These are phyloP conservation scores for Acanthisitta chloris DNA, from an alignment of 2,113 vertebrate species.

Conservation along the genomic window DNA sequence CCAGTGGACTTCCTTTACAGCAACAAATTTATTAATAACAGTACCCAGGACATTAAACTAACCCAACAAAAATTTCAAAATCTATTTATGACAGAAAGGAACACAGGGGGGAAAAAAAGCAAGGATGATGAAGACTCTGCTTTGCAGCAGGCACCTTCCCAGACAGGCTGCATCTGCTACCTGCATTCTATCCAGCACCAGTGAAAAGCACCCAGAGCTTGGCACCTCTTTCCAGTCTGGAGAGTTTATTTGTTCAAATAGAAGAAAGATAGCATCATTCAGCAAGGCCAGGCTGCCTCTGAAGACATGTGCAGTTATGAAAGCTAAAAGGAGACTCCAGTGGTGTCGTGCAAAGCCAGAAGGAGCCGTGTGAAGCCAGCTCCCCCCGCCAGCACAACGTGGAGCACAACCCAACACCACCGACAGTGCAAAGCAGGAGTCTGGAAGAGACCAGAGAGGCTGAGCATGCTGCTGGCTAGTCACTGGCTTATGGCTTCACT, in stretches of 20 bases:
- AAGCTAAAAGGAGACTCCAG: neutral
- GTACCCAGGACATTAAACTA: neutral
- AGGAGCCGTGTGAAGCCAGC: neutral
- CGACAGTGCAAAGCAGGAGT: neutral
- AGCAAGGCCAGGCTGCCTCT: rapidly evolving
- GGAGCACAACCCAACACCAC: neutral
- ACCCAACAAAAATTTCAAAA: neutral
- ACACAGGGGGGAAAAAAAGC: neutral
- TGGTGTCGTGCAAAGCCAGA: neutral
- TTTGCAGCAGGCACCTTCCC: rapidly evolving
- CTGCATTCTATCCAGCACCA: neutral
- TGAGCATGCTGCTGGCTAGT: neutral
- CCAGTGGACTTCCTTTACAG: neutral
- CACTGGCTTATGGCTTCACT: neutral
- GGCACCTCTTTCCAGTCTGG: neutral
- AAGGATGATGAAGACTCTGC: neutral
- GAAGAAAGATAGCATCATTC: neutral
- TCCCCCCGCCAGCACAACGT: neutral
- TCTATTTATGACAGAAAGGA: neutral
- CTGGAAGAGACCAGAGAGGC: neutral
- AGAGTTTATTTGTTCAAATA: neutral
- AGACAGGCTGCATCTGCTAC: neutral
- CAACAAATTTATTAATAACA: neutral
- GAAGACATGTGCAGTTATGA: neutral
- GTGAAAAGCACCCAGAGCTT: neutral